Evolutionary conservation across 2,797 vertebrate species (phyloP).

Genomic region (Sardinella longiceps): DNA sequence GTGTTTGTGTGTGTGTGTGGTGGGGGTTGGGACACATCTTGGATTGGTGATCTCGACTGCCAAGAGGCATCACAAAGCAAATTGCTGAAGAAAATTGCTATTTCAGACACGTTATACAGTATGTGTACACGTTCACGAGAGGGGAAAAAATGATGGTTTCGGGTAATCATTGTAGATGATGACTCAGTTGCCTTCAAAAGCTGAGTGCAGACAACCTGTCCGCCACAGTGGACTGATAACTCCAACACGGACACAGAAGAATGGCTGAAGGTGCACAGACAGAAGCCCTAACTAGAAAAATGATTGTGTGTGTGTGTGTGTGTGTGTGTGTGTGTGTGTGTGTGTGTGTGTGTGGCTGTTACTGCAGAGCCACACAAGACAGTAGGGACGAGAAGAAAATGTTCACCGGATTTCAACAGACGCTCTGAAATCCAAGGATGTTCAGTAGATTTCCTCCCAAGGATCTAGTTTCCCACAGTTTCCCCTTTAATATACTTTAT

Average conservation of each 20-base stretch:
- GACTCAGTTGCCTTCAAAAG: slow-evolving; percentile 20
- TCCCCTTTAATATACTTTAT: background rate
- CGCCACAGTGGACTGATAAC: background rate
- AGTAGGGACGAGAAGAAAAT: background rate
- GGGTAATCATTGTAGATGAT: slow-evolving; percentile 20
- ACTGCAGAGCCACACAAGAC: background rate
- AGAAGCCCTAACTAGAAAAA: background rate
- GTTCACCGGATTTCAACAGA: background rate
- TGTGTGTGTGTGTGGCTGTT: no score
- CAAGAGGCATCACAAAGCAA: background rate
- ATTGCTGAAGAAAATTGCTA: slow-evolving; percentile 9
- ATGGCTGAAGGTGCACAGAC: background rate
- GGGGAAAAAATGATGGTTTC: background rate
- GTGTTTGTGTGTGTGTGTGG: no score
- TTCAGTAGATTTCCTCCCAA: background rate
- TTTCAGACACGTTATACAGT: background rate
- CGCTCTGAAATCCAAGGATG: background rate
- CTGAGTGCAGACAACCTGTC: background rate
- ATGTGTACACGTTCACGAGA: background rate
- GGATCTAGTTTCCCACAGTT: background rate
- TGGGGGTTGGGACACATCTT: background rate
- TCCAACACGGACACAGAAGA: background rate
- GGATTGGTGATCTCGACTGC: background rate
- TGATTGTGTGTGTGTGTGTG: background rate
- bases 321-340: no score